Evolutionary conservation across 2,888 invertebrate species (phyloP).

Genomic region (Oxycera nigricornis): DNA sequence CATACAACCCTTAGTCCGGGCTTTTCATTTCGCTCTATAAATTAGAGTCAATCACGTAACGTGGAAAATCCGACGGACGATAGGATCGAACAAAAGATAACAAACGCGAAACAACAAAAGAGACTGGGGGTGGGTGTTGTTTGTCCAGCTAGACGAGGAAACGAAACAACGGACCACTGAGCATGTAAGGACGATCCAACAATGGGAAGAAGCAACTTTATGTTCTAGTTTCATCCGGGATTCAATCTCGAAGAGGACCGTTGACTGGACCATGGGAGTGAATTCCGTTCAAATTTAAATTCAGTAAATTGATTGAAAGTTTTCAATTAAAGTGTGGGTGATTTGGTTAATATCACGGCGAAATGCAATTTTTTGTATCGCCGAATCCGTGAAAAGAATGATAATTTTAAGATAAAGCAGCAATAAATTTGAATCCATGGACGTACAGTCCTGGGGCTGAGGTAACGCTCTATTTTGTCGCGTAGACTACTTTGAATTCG

Average conservation of each 20-base stretch:
- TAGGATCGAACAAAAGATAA: slow-evolving; percentile 10
- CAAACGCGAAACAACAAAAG: not conserved
- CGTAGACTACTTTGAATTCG: too few relatives aligned
- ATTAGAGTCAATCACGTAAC: slow-evolving; percentile 32
- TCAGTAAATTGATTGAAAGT: not conserved
- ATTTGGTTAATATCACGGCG: not conserved
- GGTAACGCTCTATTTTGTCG: too few relatives aligned
- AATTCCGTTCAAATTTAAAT: not conserved
- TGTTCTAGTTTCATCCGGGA: too few relatives aligned
- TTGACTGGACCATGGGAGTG: not conserved
- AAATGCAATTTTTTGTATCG: too few relatives aligned
- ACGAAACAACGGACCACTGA: not conserved
- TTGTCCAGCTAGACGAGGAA: not conserved
- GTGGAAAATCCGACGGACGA: slow-evolving; percentile 17
- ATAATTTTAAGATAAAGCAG: too few relatives aligned
- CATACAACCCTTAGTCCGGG: not conserved
- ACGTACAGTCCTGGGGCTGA: too few relatives aligned
- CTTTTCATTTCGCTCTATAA: slow-evolving; percentile 14
- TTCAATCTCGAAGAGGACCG: not conserved
- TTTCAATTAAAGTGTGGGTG: not conserved
- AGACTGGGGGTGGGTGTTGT: not conserved
- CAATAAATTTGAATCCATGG: too few relatives aligned
- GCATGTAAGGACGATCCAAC: not conserved
- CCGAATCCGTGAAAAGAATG: too few relatives aligned
- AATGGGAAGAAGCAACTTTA: not conserved